These are phyloP conservation scores for Centroberyx gerrardi DNA, from an alignment of 2,797 vertebrate genomes.

Conservation along the genomic window DNA sequence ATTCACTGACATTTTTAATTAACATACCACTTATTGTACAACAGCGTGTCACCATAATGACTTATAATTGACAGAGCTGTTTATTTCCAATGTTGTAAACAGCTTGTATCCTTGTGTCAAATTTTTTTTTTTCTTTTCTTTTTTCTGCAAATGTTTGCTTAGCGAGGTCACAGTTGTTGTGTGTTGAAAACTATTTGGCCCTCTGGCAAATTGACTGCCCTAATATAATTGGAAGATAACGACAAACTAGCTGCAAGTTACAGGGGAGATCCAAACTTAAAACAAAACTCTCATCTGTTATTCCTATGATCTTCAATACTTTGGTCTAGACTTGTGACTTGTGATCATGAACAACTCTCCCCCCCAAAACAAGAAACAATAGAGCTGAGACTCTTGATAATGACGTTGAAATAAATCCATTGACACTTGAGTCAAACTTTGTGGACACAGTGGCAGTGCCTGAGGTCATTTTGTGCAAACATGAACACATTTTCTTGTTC, in stretches of 20 bases:
- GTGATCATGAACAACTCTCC: constrained; percentile 10
- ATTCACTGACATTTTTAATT: constrained; percentile 33
- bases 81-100: constrained; percentile 18
- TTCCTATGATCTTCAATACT: constrained; percentile 30
- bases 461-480: not conserved
- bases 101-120: constrained; percentile 13
- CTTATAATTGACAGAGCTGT: constrained; percentile 21
- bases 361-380: constrained; percentile 4
- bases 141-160: constrained; percentile 12
- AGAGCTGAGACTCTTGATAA: constrained; percentile 5
- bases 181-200: constrained; percentile 19
- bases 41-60: constrained; percentile 25
- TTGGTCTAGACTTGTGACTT: constrained; percentile 2
- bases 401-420: constrained; percentile 10
- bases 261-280: not conserved
- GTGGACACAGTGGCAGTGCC: not conserved
- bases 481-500: not conserved
- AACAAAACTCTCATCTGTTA: constrained; percentile 13
- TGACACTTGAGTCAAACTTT: not conserved
- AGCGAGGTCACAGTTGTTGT: constrained; percentile 22
- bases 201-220: constrained; percentile 15
- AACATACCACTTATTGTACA: constrained; percentile 22
- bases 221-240: constrained; percentile 10
- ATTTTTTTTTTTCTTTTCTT: too few species aligned
- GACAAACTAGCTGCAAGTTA: not conserved